Evolutionary conservation across 1,140 invertebrate genomes (phyloP), one percentile per base, ranked within the genome.

Genomic region (Xylocopa sonorina): DNA sequence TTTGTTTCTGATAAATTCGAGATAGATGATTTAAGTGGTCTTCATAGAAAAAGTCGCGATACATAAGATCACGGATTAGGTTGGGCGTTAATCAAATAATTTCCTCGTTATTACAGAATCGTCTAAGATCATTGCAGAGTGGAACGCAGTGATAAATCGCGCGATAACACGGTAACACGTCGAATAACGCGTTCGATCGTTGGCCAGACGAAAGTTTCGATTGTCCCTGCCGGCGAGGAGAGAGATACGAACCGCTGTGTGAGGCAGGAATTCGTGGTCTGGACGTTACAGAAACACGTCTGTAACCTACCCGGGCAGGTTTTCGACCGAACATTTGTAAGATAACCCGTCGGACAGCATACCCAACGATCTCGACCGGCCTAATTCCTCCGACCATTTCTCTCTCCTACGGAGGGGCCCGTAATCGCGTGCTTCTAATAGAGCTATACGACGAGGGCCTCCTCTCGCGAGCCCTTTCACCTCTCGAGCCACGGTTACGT

Each of bases 281-380:
- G 69, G 77, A 85, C 83, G 81, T 86, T 86, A 86, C 75, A 86
- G 85, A 87, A 84, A 87, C 81, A 87, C 84, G 84, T 81, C 80
- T 87, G 81, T 86, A 87, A 87, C 72, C 84, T 81, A 86, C 67
- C 85, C 73, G 74, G 60, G 78, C 85, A 86, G 85, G 85, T 87
- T 87, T 86, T 85, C 73, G 68, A 78, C 57, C 68, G 81, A 87
- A 87, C 85, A 86, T 87, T 87, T 86, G 85, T 87, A 80, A 87
- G 85, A 87, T 87, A 87, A 87, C 85, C 81, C 81, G 85, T 86
- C 81, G 68, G 74, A 87, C 85, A 81, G 58, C 84, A 87, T 86
- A 83, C 80, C 78, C 84, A 63, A 80, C 84, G 77, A 48, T 86
- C 84, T 83, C 71, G 38, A 12, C 32, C 84, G 80, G 81, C 83